phyloP scores from a whole-genome alignment of 1,140 invertebrate genomes.

The Acyrthosiphon pisum region DNA sequence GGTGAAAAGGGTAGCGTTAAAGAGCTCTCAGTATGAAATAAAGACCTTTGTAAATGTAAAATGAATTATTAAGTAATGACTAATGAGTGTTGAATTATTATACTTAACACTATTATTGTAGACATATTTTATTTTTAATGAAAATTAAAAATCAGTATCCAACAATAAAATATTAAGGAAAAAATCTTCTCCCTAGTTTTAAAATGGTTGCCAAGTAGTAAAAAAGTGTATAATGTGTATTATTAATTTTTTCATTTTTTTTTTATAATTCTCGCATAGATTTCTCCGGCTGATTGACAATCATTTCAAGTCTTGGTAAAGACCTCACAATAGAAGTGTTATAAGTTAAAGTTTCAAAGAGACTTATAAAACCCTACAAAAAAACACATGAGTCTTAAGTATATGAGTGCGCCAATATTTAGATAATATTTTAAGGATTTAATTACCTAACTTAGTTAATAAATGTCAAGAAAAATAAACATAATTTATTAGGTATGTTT shows the following conservation, averaged over 20 bases:
- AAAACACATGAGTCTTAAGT: not conserved
- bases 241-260: no score
- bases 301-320: not conserved
- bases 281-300: not conserved
- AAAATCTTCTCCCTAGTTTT: not conserved
- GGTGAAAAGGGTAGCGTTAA: no score
- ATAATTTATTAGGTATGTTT: not conserved
- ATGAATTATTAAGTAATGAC: no score
- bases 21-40: no score
- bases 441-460: not conserved
- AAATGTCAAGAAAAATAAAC: not conserved
- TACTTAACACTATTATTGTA: no score
- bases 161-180: no score
- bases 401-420: not conserved
- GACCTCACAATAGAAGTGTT: not conserved
- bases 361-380: not conserved
- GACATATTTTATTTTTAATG: no score
- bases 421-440: not conserved
- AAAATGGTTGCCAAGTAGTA: no score
- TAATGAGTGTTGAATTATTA: no score
- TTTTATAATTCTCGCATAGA: not conserved
- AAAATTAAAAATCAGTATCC: no score
- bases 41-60: no score
- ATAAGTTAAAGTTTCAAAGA: not conserved
- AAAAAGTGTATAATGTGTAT: no score